phyloP scores from a whole-genome alignment of 2,797 vertebrate genomes.

The Sebastes cheni region DNA sequence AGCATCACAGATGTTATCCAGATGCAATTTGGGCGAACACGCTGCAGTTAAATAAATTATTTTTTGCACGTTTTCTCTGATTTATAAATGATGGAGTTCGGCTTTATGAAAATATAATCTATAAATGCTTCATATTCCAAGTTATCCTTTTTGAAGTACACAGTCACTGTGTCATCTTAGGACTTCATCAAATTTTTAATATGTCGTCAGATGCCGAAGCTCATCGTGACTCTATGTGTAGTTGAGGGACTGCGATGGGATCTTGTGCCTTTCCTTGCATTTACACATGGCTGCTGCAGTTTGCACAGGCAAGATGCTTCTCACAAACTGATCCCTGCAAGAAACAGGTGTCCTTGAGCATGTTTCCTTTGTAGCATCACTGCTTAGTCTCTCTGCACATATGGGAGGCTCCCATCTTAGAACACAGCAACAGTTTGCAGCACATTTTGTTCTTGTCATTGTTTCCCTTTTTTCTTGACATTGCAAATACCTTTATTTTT shows the following conservation, averaged over 20 bases:
- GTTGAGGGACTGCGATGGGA: neutral
- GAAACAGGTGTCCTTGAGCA: constrained; percentile 73
- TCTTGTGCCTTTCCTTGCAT: neutral
- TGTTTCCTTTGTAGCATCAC: constrained; percentile 48
- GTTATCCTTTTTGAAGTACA: constrained; percentile 9
- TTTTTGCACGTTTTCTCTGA: constrained; percentile 68
- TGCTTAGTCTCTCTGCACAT: constrained; percentile 41
- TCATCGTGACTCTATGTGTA: neutral
- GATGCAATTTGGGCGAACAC: constrained; percentile 59
- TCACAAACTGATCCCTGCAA: constrained; percentile 49
- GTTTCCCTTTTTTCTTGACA: constrained; percentile 29
- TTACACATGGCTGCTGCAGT: constrained; percentile 35
- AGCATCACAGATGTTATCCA: constrained; percentile 41
- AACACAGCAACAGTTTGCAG: constrained; percentile 51
- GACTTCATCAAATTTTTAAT: constrained; percentile 23
- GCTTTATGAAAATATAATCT: constrained; percentile 32
- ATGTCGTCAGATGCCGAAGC: constrained; percentile 15
- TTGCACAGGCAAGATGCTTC: constrained; percentile 37
- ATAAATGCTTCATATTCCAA: constrained; percentile 1
- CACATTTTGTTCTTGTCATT: constrained; percentile 1
- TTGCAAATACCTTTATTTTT: constrained; percentile 39
- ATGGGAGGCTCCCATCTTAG: constrained; percentile 45
- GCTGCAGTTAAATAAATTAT: constrained; percentile 54
- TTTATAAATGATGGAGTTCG: constrained; percentile 65
- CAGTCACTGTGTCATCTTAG: constrained; percentile 20